Conservation (phyloP, 2,113 vertebrate genomes). For the Etheostoma cragini region DNA sequence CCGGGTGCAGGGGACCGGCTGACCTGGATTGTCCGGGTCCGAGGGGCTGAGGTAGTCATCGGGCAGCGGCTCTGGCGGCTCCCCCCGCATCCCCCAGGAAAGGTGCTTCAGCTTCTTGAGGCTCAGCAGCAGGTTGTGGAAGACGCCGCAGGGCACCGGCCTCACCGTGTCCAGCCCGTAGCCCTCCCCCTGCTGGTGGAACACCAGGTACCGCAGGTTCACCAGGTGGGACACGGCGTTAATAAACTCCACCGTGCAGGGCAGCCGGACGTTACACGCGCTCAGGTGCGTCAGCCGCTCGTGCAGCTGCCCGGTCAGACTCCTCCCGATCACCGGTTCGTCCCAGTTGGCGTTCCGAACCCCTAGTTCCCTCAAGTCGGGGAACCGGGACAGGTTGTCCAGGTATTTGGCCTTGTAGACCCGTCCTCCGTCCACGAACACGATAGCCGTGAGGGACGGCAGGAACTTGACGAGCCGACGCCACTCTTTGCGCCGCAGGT, state of each 20-base stretch:
- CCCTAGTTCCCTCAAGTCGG: constrained; percentile 44
- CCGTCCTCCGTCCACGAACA: constrained; percentile 67
- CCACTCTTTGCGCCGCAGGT: constrained; percentile 75
- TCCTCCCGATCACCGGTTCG: constrained; percentile 46
- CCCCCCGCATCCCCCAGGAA: constrained; percentile 77
- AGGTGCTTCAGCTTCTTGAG: constrained; percentile 65
- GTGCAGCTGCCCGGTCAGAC: constrained; percentile 50
- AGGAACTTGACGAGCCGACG: constrained; percentile 70
- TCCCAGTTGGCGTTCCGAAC: constrained; percentile 69
- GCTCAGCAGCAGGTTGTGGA: constrained; percentile 61
- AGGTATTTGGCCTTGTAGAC: constrained; percentile 69
- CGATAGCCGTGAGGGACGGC: constrained; percentile 65
- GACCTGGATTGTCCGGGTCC: constrained; percentile 58
- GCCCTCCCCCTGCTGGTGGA: constrained; percentile 72
- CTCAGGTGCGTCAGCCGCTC: constrained; percentile 66
- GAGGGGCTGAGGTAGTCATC: constrained; percentile 69
- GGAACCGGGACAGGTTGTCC: constrained; percentile 58
- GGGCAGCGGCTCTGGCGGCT: constrained; percentile 61
- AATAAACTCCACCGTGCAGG: constrained; percentile 57
- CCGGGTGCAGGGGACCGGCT: background rate
- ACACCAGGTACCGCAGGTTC: constrained; percentile 71
- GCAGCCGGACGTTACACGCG: constrained; percentile 71
- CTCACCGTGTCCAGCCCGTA: constrained; percentile 66
- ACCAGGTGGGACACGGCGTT: constrained; percentile 36
- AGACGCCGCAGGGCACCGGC: constrained; percentile 63